These are phyloP conservation scores for Esox lucius DNA, from an alignment of 2,797 vertebrate genomes.

Conservation along the genomic window DNA sequence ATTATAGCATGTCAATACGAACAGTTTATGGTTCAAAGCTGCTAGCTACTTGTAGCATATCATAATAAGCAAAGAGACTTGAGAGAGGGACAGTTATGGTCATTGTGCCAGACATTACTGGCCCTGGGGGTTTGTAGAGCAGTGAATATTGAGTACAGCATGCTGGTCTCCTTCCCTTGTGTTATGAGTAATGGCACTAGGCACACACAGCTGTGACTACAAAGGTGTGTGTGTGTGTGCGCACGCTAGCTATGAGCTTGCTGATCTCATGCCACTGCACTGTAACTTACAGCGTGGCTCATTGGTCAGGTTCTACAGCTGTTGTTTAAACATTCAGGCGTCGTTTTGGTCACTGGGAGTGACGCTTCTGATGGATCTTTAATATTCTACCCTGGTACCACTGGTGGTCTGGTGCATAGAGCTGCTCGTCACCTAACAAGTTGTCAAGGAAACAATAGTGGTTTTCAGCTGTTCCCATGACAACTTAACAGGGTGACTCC, in stretches of 20 bases:
- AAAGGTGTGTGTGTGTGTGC: background rate
- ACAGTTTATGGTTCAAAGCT: too few relatives aligned
- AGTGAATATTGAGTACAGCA: background rate
- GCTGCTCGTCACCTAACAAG: slow-evolving; percentile 36
- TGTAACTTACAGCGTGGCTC: slow-evolving; percentile 44
- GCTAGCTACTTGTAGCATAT: too few relatives aligned
- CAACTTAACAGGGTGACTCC: slow-evolving; percentile 55
- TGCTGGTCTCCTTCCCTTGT: background rate
- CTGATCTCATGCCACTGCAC: slow-evolving; percentile 21
- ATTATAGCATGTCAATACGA: background rate
- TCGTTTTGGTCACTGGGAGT: too few relatives aligned
- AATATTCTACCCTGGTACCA: background rate
- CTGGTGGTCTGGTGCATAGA: slow-evolving; percentile 15
- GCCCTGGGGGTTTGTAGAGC: slow-evolving; percentile 58
- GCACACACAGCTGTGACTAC: slow-evolving; percentile 12
- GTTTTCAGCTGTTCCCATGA: slow-evolving; percentile 62
- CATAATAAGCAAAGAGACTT: too few relatives aligned
- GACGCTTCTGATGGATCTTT: background rate
- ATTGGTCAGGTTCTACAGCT: background rate
- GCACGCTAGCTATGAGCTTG: background rate
- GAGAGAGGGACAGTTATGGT: background rate
- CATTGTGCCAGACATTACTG: slow-evolving; percentile 32
- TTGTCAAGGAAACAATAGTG: slow-evolving; percentile 54
- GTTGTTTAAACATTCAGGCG: background rate
- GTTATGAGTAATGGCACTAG: slow-evolving; percentile 57